These are phyloP conservation scores for Apotomis capreana DNA, from an alignment of 2,888 invertebrate genomes.

Conservation along the genomic window DNA sequence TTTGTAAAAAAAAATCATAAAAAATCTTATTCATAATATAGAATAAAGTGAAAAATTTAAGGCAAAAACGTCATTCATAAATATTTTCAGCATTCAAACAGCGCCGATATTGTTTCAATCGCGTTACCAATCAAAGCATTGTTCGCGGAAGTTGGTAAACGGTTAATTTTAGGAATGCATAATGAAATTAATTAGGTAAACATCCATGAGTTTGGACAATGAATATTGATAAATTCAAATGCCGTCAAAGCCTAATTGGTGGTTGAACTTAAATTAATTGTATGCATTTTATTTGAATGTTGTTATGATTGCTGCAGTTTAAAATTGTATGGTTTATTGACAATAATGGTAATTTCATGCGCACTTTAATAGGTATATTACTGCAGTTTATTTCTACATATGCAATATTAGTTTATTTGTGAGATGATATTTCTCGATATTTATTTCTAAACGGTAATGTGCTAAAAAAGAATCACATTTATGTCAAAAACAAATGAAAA, in stretches of 20 bases:
- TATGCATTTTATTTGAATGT: slow-evolving; percentile 14
- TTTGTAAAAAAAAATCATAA: too few species aligned
- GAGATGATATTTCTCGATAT: too few species aligned
- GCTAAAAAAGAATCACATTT: too few species aligned
- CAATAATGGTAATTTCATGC: too few species aligned
- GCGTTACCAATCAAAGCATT: slow-evolving; percentile 50
- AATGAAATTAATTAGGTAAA: slow-evolving; percentile 53
- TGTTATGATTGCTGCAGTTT: slow-evolving; percentile 10
- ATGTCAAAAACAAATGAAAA: too few species aligned
- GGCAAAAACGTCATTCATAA: not conserved
- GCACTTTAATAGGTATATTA: too few species aligned
- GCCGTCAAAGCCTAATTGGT: slow-evolving; percentile 21
- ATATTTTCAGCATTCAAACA: slow-evolving; percentile 28
- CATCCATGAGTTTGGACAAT: slow-evolving; percentile 50
- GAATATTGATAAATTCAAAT: slow-evolving; percentile 55
- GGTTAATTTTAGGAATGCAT: slow-evolving; percentile 57
- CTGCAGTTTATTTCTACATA: too few species aligned
- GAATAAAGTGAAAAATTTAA: not conserved
- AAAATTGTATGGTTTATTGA: not conserved
- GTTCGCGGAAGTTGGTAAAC: slow-evolving; percentile 60
- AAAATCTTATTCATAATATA: not conserved
- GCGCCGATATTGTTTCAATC: slow-evolving; percentile 11
- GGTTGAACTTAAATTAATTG: slow-evolving; percentile 26
- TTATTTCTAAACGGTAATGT: too few species aligned
- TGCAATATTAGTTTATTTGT: too few species aligned